A percentile compares a stretch with the other conserved stretches of the same genome.
Conservation (phyloP, 2,888 invertebrate genomes). For the Tenodera sinensis region DNA sequence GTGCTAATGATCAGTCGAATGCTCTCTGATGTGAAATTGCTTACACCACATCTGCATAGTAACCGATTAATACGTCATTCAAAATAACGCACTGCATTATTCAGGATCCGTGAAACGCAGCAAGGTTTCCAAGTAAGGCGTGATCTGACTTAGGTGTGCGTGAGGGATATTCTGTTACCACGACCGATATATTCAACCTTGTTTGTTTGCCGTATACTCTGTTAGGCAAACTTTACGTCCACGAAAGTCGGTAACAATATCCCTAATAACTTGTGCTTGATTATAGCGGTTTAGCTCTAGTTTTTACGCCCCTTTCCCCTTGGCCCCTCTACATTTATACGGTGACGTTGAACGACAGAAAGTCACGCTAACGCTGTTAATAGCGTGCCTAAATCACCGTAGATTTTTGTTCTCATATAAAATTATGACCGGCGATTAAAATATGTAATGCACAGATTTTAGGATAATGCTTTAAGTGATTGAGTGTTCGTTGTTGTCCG, state of each 20-base stretch:
- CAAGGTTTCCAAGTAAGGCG: neutral
- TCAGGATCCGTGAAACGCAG: neutral
- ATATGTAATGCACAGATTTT: neutral
- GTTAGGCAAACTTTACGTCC: neutral
- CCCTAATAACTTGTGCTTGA: neutral
- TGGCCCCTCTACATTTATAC: neutral
- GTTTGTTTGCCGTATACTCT: neutral
- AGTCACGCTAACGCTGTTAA: neutral
- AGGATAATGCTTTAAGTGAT: no score
- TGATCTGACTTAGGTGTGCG: neutral
- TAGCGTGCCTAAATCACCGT: neutral
- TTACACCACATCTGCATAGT: neutral
- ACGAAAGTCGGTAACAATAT: neutral
- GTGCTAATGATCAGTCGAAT: no score
- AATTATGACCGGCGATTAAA: neutral
- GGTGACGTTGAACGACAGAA: neutral
- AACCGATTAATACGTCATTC: neutral
- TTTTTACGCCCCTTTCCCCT: neutral
- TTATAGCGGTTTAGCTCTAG: neutral
- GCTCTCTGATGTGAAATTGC: neutral
- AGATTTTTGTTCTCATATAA: neutral
- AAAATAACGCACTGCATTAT: neutral
- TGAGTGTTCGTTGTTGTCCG: no score
- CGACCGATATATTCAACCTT: neutral
- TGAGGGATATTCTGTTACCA: neutral